These are phyloP conservation scores for Phoebastria nigripes DNA, from an alignment of 2,797 vertebrate genomes.

Conservation along the genomic window DNA sequence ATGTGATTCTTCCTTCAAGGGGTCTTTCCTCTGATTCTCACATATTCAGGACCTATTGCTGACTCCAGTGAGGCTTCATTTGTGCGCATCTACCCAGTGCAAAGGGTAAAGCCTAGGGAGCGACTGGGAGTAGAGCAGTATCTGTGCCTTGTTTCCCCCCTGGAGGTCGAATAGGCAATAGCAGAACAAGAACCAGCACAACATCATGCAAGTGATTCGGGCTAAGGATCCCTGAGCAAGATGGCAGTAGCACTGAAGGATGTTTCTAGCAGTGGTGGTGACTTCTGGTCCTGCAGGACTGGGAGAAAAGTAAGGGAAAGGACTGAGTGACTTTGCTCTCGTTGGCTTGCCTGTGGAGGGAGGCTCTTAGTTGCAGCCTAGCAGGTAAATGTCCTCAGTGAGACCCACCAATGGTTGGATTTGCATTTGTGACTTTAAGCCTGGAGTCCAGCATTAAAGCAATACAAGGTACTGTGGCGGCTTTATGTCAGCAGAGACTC, in stretches of 20 bases:
- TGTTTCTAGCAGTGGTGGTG: background rate
- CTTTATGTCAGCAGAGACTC: background rate
- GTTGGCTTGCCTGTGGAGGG: background rate
- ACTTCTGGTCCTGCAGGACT: background rate
- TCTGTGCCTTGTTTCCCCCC: background rate
- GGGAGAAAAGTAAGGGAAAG: background rate
- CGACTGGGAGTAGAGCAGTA: fast-evolving
- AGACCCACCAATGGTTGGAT: background rate
- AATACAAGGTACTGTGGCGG: background rate
- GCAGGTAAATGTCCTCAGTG: background rate
- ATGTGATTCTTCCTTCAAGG: background rate
- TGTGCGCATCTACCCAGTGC: background rate
- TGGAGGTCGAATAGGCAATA: background rate
- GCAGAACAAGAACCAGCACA: background rate
- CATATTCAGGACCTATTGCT: background rate
- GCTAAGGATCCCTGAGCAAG: background rate
- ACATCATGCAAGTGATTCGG: fast-evolving
- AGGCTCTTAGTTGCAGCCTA: background rate
- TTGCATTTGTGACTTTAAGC: background rate
- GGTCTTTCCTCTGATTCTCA: background rate
- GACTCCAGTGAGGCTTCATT: background rate
- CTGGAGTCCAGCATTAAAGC: background rate
- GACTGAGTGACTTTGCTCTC: background rate
- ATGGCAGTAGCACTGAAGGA: background rate
- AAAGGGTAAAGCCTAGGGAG: background rate